Conservation (phyloP, 2,113 vertebrate species). For the Heliornis fulica region DNA sequence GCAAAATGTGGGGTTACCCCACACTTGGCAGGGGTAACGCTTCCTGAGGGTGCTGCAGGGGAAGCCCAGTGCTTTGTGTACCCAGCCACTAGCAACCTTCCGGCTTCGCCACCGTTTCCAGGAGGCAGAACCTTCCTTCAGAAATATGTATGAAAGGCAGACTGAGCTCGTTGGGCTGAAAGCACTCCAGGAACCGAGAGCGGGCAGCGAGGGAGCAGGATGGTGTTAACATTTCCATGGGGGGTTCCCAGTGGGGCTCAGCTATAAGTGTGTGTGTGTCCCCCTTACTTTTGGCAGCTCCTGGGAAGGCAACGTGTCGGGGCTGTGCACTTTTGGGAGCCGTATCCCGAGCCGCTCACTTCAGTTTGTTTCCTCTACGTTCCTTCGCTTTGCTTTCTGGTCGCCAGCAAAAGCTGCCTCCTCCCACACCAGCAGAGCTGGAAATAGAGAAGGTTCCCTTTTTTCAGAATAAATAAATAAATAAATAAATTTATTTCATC, state of each 20-base stretch:
- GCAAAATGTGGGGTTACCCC: accelerated
- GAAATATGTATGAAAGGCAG: not conserved
- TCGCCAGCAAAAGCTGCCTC: not conserved
- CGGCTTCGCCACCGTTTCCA: not conserved
- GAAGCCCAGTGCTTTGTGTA: not conserved
- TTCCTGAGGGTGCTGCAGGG: not conserved
- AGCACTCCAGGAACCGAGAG: not conserved
- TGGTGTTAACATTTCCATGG: not conserved
- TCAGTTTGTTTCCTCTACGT: not conserved
- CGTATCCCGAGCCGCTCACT: not conserved
- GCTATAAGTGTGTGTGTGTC: not conserved
- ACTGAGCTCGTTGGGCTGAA: not conserved
- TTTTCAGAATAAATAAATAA: too few relatives aligned
- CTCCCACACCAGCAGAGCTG: not conserved
- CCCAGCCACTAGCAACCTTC: not conserved
- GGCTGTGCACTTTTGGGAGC: not conserved
- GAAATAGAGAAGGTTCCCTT: not conserved
- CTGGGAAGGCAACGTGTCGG: not conserved
- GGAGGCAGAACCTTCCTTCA: not conserved
- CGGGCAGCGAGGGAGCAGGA: not conserved
- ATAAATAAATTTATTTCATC: too few relatives aligned
- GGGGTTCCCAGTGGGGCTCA: not conserved
- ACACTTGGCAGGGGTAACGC: accelerated
- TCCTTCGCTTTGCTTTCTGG: not conserved
- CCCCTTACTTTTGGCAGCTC: not conserved